Base-by-base conservation (phyloP, 2,888 invertebrate genomes). In the Acrocyrtus sp. region DNA sequence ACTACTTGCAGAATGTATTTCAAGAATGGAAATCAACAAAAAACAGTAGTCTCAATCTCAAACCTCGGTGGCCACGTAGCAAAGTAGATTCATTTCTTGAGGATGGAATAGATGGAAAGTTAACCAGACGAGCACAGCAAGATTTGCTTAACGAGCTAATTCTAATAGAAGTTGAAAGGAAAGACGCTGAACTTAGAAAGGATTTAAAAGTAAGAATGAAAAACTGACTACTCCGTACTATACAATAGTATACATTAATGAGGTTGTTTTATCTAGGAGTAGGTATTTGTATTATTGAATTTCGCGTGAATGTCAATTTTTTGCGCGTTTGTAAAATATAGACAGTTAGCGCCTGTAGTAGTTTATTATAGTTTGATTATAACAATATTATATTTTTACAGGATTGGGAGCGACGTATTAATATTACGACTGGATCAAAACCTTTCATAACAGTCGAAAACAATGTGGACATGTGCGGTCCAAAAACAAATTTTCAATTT, bases 401-500 rank as follows among this genome's bases (percentile, higher is more conserved):
- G 75, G 86, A 88, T 15, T 96, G 95, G 92, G 91, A 95, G 83
- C 84, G 87, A 2, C 87, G 89, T 63, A 88, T 96, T 75, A 95
- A 95, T 82, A 83, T 84, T 39, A 88, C 91, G 19, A 90, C 90
- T 75, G 85, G 85, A 29, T 88, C 89, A 34, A 88, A 88, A 15
- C 91, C 91, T 4, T 86, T 87, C 2, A 88, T 97, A 26, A 84
- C 83, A 66, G 90, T 98, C 0, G 92, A 93, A 84, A 98, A 98
- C 84, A 84, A 88, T 72, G 89, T 91, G 0, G 97, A 98, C 83
- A 86, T 77, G 0, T 34, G 61, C 21, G 88, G 88, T 0, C 92
- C 94, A 0, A 96, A 96, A 0, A 86, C 88, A 63, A 89, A 90
- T 81, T 97, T 97, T 83, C 87, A 87, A 0, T 97, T 95, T 82